Conservation (phyloP, 2,113 vertebrate species). For the Siniperca knerii region DNA sequence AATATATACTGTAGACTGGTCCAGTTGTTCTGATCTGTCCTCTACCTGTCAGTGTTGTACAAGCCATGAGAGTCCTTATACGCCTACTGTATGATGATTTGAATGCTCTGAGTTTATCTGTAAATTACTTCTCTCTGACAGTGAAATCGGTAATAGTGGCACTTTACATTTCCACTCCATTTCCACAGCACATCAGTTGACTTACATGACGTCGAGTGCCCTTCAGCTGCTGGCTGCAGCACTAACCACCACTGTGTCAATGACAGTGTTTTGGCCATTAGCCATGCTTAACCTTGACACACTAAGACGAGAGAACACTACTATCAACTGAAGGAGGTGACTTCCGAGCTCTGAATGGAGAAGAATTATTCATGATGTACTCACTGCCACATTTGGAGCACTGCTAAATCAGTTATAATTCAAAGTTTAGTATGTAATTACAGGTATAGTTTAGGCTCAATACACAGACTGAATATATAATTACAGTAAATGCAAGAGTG, state of each 20-base stretch:
- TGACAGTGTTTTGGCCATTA: slow-evolving; percentile 72
- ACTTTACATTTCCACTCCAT: slow-evolving; percentile 72
- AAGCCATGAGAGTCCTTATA: background rate
- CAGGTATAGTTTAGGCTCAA: slow-evolving; percentile 12
- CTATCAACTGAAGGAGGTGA: slow-evolving; percentile 58
- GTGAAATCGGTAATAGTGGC: slow-evolving; percentile 58
- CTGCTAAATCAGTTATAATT: slow-evolving; percentile 29
- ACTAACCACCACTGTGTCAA: slow-evolving; percentile 56
- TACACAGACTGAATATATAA: slow-evolving; percentile 29
- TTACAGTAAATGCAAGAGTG: slow-evolving; percentile 31
- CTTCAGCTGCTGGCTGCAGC: slow-evolving; percentile 61
- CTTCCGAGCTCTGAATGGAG: slow-evolving; percentile 41
- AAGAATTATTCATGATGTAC: slow-evolving; percentile 36
- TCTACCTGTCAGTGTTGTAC: slow-evolving; percentile 9
- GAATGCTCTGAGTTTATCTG: slow-evolving; percentile 42
- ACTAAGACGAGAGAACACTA: slow-evolving; percentile 46
- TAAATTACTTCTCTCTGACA: slow-evolving; percentile 56
- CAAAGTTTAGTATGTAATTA: slow-evolving; percentile 47
- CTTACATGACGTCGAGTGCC: slow-evolving; percentile 51
- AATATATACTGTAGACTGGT: background rate
- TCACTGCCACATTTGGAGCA: slow-evolving; percentile 7
- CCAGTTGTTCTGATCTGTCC: background rate
- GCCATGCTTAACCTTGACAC: slow-evolving; percentile 71
- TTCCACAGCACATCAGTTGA: slow-evolving; percentile 57
- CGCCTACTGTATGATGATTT: slow-evolving; percentile 4